These are phyloP conservation scores for Deilephila porcellus DNA, from an alignment of 2,888 invertebrate species.

Conservation along the genomic window DNA sequence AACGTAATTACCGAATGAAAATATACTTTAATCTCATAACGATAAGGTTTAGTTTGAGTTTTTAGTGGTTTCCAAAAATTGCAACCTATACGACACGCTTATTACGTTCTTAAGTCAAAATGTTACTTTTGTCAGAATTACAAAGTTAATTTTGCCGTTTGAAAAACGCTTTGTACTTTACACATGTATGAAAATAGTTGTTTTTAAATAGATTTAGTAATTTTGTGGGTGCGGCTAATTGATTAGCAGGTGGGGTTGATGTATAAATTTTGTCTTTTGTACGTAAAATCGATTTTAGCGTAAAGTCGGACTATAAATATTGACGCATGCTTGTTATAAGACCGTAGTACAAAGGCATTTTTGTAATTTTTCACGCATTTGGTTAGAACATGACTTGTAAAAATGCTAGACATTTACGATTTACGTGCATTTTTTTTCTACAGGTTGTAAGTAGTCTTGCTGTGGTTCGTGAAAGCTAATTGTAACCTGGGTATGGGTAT, in stretches of 20 bases:
- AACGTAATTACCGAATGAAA: neutral
- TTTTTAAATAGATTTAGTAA: neutral
- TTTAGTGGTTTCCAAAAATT: constrained; percentile 2
- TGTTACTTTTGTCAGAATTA: constrained; percentile 52
- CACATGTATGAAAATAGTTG: neutral
- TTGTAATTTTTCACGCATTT: neutral
- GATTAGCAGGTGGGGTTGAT: constrained; percentile 30
- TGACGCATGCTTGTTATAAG: constrained; percentile 19
- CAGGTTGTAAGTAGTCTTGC: too few species aligned
- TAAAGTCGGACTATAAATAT: constrained; percentile 20
- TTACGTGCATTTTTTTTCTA: too few species aligned
- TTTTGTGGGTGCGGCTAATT: constrained; percentile 29
- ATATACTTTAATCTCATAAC: neutral
- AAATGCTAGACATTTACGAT: neutral
- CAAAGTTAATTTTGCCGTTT: constrained; percentile 31
- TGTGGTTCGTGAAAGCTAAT: too few species aligned
- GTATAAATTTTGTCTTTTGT: constrained; percentile 23
- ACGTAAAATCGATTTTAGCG: constrained; percentile 10
- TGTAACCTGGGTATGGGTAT: too few species aligned
- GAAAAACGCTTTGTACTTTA: neutral
- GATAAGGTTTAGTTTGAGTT: neutral
- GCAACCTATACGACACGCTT: constrained; percentile 21
- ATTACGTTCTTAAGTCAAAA: constrained; percentile 34
- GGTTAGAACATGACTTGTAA: constrained; percentile 3
- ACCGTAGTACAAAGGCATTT: neutral